These are phyloP conservation scores for Epistrophe eligans DNA, from an alignment of 2,888 invertebrate genomes.

Conservation along the genomic window DNA sequence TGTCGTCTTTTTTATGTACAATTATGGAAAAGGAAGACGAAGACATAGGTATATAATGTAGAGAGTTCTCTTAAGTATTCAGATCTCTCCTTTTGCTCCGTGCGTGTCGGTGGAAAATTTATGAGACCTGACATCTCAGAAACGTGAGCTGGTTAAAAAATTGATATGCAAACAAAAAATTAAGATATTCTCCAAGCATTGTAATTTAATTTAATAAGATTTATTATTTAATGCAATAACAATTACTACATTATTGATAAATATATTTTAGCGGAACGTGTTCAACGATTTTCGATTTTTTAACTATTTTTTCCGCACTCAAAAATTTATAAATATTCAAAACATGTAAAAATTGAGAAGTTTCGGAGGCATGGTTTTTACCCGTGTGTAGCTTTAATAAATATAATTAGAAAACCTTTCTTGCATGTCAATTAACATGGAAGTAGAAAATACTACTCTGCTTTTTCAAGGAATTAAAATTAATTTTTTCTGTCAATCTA, in stretches of 20 bases:
- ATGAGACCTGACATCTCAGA: not conserved
- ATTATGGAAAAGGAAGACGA: too few relatives aligned
- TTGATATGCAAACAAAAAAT: not conserved
- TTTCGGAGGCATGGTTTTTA: not conserved
- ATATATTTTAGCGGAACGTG: not conserved
- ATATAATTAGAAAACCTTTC: not conserved
- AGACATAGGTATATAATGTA: too few relatives aligned
- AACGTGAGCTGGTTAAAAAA: not conserved
- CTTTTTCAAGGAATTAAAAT: not conserved
- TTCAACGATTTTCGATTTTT: conserved; percentile 2
- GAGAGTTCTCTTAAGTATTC: too few relatives aligned
- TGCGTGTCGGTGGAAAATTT: too few relatives aligned
- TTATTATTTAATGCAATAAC: not conserved
- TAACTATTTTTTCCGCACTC: conserved; percentile 1
- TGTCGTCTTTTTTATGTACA: too few relatives aligned
- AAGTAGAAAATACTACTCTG: not conserved
- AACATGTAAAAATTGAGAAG: not conserved
- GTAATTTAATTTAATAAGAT: not conserved
- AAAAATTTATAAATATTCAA: not conserved
- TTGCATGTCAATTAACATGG: conserved; percentile 15
- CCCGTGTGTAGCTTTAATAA: not conserved
- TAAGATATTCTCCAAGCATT: not conserved
- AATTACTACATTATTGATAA: not conserved
- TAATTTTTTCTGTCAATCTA: too few relatives aligned
- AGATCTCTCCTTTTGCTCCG: too few relatives aligned